A percentile compares a stretch with the other conserved stretches of the same genome.
phyloP scores from a whole-genome alignment of 2,888 invertebrate genomes.

The Hirtodrosophila histrioides region DNA sequence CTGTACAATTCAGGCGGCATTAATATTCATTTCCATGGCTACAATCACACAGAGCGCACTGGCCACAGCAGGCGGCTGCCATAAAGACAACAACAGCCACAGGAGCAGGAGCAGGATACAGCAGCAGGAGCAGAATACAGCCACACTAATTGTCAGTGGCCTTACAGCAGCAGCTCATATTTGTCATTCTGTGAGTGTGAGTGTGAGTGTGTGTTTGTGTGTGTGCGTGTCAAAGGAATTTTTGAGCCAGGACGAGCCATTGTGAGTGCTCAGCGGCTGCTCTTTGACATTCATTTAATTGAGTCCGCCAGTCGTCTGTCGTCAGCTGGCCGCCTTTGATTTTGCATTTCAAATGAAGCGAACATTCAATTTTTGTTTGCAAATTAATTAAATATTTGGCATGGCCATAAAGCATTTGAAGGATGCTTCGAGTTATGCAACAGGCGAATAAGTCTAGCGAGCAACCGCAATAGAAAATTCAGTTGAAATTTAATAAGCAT shows the following conservation, averaged over 20 bases:
- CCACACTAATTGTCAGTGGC: constrained; percentile 44
- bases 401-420: constrained; percentile 10
- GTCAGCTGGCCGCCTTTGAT: constrained; percentile 37
- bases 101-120: constrained; percentile 12
- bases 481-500: constrained; percentile 43
- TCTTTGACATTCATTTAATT: constrained; percentile 79
- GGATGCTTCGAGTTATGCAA: constrained; percentile 32
- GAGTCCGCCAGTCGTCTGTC: constrained; percentile 48
- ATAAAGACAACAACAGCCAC: constrained; percentile 49
- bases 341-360: constrained; percentile 77
- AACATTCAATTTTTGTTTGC: constrained; percentile 52
- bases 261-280: constrained; percentile 40
- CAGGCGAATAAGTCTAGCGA: constrained; percentile 26
- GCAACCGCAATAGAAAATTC: constrained; percentile 27
- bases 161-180: constrained; percentile 36
- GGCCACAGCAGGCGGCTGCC: constrained; percentile 67
- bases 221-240: constrained; percentile 68
- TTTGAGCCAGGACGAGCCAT: constrained; percentile 58
- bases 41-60: constrained; percentile 63
- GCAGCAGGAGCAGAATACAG: constrained; percentile 8
- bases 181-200: constrained; percentile 11
- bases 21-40: constrained; percentile 79
- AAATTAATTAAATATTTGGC: constrained; percentile 54
- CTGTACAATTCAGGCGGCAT: constrained; percentile 65
- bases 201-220: constrained; percentile 32